Evolutionary conservation across 2,113 vertebrate species (phyloP), one percentile per base, ranked within the genome.

Genomic region (Pogona vitticeps): DNA sequence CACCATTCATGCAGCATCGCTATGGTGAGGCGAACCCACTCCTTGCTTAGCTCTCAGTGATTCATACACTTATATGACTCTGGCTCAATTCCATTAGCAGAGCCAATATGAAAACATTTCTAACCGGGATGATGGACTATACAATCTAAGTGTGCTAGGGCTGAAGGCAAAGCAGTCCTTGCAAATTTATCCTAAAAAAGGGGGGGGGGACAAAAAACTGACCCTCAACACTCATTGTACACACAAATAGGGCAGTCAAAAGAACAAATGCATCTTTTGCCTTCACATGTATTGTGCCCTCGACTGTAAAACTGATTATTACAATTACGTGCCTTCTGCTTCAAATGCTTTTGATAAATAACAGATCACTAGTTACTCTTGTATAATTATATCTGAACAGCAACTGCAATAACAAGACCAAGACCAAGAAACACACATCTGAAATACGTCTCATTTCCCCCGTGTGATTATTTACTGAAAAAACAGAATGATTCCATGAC

Each of bases 261-360:
- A 61, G 56, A 26, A 23, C 21, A 80, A 14, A 63, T 65, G 33
- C 17, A 33, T 3, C 13, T 28, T 6, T 33, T 65, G 23, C 36
- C 56, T 83, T 33, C 86, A 80, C 85, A 80, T 2, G 73, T 1
- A 83, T 5, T 1, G 84, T 77, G 40, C 80, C 18, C 84, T 40
- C 85, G 88, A 79, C 84, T 59, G 83, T 20, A 31, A 72, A 4
- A 82, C 52, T 42, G 88, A 26, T 82, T 82, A 59, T 76, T n/a
- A 36, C 40, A 85, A 72, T 28, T 81, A 6, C 82, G 85, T 90
- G 33, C 81, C 0, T 56, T 79, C 31, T 52, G 80, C 31, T 80
- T 18, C 5, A 12, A 88, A 92, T 89, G 63, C 4, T 31, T 80
- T 70, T 87, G 78, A 40, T 10, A 84, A 70, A 81, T 42, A 81